Base-by-base conservation (phyloP, 2,888 invertebrate genomes). In the Drosophila macrothrix region DNA sequence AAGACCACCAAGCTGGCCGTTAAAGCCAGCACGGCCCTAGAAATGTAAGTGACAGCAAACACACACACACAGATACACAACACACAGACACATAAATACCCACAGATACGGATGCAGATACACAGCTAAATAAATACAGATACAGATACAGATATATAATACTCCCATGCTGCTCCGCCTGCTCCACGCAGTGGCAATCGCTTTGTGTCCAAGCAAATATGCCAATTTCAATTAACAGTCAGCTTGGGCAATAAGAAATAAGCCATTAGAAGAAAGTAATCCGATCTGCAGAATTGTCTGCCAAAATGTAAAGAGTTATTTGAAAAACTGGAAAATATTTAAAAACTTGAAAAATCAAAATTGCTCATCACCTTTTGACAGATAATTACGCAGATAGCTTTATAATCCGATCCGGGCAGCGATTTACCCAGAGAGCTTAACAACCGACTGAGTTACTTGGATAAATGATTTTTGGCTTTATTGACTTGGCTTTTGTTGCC, bases 11-110 rank as follows among this genome's bases (percentile, higher is more conserved):
- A 35, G 46, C 61, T 41, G 10, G 35, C 52, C 53, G 54, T 39
- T 54, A 67, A 72, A 10, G 58, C 62, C 70, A 67, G 61, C 76
- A 69, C 64, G 58, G 50, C 58, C 71, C 73, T 87, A 89, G 84
- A 74, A 50, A 83, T 67, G 56, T 84, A 84, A 84, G 88, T 66
- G 61, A 70, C 62, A 67, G 67, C 65, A 56, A 53, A 64, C 73
- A 84, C 65, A 67, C 60, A 37, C 5, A 16, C 16, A 55, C 60
- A 58, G 19, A 43, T 22, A 43, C 14, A 66, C 43, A 69, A 66
- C 19, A 58, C 35, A 49, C 19, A 59, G 59, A 46, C 7, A 22
- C 22, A 22, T 22, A 29, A 50, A 60, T 39, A 31, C 49, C 54
- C 25, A 50, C 69, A 68, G 28, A 49, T 46, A 43, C 31, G 16